These are phyloP conservation scores for Mesorhabditis belari DNA, from an alignment of 2,888 invertebrate species.

Conservation along the genomic window DNA sequence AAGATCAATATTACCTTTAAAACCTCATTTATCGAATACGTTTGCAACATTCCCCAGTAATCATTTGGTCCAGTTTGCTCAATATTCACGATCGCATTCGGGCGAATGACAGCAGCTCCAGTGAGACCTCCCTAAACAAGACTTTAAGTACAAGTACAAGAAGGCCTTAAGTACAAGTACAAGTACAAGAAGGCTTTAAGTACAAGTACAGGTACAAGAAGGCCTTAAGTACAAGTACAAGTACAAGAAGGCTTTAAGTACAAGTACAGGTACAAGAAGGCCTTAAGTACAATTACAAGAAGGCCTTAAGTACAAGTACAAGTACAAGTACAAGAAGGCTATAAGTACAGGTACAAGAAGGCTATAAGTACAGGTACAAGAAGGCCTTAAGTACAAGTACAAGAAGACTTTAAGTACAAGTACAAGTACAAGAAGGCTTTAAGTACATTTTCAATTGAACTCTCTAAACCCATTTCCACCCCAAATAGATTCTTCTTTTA, in stretches of 20 bases:
- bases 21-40: slow-evolving; percentile 44
- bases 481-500: neutral
- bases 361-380: too few species aligned
- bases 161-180: neutral
- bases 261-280: too few species aligned
- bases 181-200: neutral
- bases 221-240: too few species aligned
- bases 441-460: too few species aligned
- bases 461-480: too few species aligned
- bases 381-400: too few species aligned
- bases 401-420: too few species aligned
- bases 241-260: too few species aligned
- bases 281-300: too few species aligned
- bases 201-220: too few species aligned
- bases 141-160: neutral
- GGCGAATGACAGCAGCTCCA: slow-evolving; percentile 29
- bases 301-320: neutral
- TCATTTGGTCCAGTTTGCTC: slow-evolving; percentile 48
- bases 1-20: slow-evolving; percentile 3
- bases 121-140: slow-evolving; percentile 37
- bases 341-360: neutral
- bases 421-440: too few species aligned
- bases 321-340: neutral
- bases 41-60: slow-evolving; percentile 47
- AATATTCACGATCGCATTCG: slow-evolving; percentile 46